A percentile compares a stretch with the other conserved stretches of the same genome.
Conservation (phyloP, 1,140 invertebrate species). For the Drosophila virilis region DNA sequence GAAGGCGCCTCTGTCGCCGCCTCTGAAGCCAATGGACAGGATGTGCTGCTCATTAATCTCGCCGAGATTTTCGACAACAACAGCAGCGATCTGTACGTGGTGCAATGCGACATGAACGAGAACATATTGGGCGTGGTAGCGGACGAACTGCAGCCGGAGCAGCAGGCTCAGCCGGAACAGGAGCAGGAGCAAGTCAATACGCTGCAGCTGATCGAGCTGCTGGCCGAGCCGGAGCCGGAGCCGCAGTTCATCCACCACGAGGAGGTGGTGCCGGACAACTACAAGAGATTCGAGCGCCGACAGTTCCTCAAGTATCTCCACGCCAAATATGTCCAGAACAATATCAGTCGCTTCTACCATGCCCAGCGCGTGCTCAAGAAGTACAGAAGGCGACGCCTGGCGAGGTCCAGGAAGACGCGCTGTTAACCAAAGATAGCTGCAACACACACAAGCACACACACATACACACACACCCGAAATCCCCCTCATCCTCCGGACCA, state of each 20-base stretch:
- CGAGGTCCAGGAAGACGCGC: neutral
- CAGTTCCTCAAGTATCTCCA: slow-evolving; percentile 78
- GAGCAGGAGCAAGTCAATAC: slow-evolving; percentile 40
- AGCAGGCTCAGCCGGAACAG: neutral
- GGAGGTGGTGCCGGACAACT: slow-evolving; percentile 65
- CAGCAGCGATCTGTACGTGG: slow-evolving; percentile 77
- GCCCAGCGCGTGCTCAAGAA: slow-evolving; percentile 73
- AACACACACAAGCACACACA: neutral
- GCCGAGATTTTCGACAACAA: slow-evolving; percentile 79
- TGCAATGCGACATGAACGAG: slow-evolving; percentile 83
- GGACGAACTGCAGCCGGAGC: slow-evolving; percentile 26
- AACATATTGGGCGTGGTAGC: slow-evolving; percentile 69
- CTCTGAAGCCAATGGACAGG: slow-evolving; percentile 28
- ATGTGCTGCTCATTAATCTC: slow-evolving; percentile 75
- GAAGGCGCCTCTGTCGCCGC: slow-evolving; percentile 24
- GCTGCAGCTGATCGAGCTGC: slow-evolving; percentile 65
- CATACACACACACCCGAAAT: too few relatives aligned
- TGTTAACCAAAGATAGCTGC: slow-evolving; percentile 53
- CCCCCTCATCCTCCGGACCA: too few relatives aligned
- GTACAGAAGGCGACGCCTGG: slow-evolving; percentile 51
- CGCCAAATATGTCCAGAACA: slow-evolving; percentile 71
- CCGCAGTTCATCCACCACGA: slow-evolving; percentile 64
- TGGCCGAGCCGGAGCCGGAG: slow-evolving; percentile 56
- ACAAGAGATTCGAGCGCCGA: slow-evolving; percentile 36
- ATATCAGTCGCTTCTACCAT: slow-evolving; percentile 63